These are phyloP conservation scores for Dromaius novaehollandiae DNA, from an alignment of 2,113 vertebrate species.

Conservation along the genomic window DNA sequence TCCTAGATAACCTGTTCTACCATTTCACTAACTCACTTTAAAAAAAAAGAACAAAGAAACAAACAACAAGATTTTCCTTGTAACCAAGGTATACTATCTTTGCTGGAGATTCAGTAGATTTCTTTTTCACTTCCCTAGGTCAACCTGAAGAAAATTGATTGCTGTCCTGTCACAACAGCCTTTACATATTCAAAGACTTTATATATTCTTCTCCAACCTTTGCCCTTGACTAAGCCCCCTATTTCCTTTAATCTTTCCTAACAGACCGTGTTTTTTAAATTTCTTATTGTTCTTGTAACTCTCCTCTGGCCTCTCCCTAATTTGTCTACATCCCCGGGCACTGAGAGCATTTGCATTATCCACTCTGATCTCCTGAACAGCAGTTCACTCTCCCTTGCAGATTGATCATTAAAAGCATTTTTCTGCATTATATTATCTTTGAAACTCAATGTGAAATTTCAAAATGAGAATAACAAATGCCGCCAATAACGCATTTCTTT, in stretches of 20 bases:
- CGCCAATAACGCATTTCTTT: background rate
- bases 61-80: background rate
- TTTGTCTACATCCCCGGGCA: slow-evolving; percentile 3
- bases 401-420: slow-evolving; percentile 36
- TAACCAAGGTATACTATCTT: background rate
- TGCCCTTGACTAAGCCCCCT: background rate
- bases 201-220: background rate
- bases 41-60: background rate
- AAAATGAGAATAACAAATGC: background rate
- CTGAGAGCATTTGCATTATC: slow-evolving; percentile 1
- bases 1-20: background rate
- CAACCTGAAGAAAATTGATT: background rate
- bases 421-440: background rate
- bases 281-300: background rate
- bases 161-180: background rate
- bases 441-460: background rate
- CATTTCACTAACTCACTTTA: background rate
- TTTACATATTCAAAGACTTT: background rate
- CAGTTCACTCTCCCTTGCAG: background rate
- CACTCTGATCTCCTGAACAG: background rate
- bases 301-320: slow-evolving; percentile 11
- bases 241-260: slow-evolving; percentile 4
- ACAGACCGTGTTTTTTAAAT: background rate
- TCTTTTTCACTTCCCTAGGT: background rate
- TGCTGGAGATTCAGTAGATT: background rate